Conservation (phyloP, 2,113 vertebrate species). For the Eleginops maclovinus region DNA sequence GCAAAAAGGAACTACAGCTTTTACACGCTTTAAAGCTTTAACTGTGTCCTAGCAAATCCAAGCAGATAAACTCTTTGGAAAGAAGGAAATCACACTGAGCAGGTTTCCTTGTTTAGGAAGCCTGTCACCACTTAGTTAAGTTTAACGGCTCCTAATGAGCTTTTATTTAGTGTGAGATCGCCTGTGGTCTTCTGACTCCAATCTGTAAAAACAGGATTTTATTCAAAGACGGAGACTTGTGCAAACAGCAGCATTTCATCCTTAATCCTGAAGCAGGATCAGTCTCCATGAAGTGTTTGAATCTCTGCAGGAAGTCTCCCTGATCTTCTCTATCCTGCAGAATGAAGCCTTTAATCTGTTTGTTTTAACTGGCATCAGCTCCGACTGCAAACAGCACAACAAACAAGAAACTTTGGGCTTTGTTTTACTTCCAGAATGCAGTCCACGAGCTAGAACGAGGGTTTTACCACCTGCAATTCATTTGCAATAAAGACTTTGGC, state of each 20-base stretch:
- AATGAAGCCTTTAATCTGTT: not conserved
- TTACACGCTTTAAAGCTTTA: too few species aligned
- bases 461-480: not conserved
- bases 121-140: too few species aligned
- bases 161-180: not conserved
- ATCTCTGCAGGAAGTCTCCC: not conserved
- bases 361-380: not conserved
- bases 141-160: not conserved
- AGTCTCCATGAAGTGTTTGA: not conserved
- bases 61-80: too few species aligned
- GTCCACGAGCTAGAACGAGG: not conserved
- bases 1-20: too few species aligned
- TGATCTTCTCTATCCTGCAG: not conserved
- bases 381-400: too few species aligned
- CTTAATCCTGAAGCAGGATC: not conserved
- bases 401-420: not conserved
- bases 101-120: too few species aligned
- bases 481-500: not conserved
- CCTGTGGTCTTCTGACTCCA: not conserved
- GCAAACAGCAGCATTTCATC: not conserved
- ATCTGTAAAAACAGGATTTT: conserved; percentile 8
- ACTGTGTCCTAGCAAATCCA: too few species aligned
- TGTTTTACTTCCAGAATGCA: not conserved
- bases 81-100: too few species aligned
- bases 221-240: too few species aligned